A percentile compares a stretch with the other conserved stretches of the same genome.
These are phyloP conservation scores for Alloscopus bannaensis DNA, from an alignment of 2,888 invertebrate genomes.

Conservation along the genomic window DNA sequence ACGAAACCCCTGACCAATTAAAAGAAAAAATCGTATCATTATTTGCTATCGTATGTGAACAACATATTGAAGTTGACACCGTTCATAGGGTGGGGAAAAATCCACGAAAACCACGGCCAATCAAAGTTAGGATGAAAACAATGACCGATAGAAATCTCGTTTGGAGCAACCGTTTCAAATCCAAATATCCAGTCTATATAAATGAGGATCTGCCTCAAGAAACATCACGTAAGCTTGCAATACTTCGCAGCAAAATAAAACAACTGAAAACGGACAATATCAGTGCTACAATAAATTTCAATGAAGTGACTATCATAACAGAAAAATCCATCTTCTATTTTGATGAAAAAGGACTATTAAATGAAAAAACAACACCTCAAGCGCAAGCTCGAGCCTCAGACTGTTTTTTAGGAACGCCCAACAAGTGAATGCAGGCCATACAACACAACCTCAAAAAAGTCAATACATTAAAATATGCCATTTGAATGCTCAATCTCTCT, in stretches of 20 bases:
- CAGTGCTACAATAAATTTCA: neutral
- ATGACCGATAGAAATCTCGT: too few relatives aligned
- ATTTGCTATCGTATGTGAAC: neutral
- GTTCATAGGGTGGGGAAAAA: neutral
- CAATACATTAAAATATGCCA: neutral
- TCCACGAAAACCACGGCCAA: too few relatives aligned
- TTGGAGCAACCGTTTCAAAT: slow-evolving; percentile 1
- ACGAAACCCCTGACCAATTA: neutral
- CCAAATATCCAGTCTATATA: neutral
- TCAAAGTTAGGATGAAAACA: too few relatives aligned
- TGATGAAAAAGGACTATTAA: neutral
- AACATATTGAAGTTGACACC: neutral
- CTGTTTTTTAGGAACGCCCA: neutral
- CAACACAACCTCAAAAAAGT: neutral
- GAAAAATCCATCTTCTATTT: neutral
- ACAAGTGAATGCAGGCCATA: too few relatives aligned
- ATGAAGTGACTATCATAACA: neutral
- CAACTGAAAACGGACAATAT: neutral
- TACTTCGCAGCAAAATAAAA: neutral
- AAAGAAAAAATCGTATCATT: neutral
- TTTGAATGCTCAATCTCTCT: slow-evolving; percentile 10
- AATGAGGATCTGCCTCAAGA: neutral
- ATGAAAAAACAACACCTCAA: neutral
- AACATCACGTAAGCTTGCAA: neutral
- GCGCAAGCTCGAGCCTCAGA: too few relatives aligned